Evolutionary conservation across 1,140 invertebrate genomes (phyloP), one percentile per base, ranked within the genome.

Genomic region (Pseudomyrmex flavicornis): DNA sequence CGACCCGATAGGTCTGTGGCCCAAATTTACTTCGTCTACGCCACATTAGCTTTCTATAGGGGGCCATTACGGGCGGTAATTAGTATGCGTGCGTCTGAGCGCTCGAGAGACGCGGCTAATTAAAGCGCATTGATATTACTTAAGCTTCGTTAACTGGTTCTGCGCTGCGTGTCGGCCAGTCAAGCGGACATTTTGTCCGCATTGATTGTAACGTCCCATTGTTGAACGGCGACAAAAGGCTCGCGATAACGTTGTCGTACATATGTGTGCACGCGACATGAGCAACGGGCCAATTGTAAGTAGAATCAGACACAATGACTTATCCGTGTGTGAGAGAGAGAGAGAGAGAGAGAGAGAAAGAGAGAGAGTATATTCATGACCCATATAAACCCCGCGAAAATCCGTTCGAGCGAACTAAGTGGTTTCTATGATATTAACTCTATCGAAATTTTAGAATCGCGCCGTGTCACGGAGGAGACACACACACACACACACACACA

Each of bases 401-500:
- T 52, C 22, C 68, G 63, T 77, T 26, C 63, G 15, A 46, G 12
- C 12, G 8, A 17, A 44, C 62, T 77, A 69, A 77, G 74, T 77
- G 63, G n/a, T 68, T 77, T 77, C 63, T 69, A 68, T 68, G 35
- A 77, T 76, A 76, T 77, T 77, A 35, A 77, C 75, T 77, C 68
- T 54, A 4, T 35, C 35, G 75, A 69, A 68, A 75, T 62, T 35
- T 35, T 75, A 15, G 20, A 75, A 44, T 75, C 62, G 15, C 20
- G 44, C 12, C 44, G 72, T 35, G 72, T 62, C 75, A 44, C 63
- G 63, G 13, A 54, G 69, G 5, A 35, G 4, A 35, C 35, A 35
- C 35, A 35, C 35, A 35, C 35, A 35, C 35, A 35, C 5, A 35
- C n/a, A 35, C 35, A 35, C 35, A 35, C 35, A 35, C 5, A 35